Conservation (phyloP, 2,113 vertebrate species). For the Blennius ocellaris region DNA sequence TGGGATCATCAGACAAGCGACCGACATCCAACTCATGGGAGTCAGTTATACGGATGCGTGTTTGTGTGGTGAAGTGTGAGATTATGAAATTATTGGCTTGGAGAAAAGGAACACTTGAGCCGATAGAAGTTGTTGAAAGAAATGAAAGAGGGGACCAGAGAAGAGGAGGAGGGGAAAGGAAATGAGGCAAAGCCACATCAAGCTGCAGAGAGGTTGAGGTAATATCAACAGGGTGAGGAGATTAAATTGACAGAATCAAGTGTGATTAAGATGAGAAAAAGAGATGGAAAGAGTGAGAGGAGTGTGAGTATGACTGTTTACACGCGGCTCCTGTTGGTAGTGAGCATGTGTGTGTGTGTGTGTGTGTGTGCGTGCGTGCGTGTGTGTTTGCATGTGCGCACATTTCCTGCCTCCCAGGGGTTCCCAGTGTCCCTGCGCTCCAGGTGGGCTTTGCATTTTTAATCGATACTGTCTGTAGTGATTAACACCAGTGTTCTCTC, state of each 20-base stretch:
- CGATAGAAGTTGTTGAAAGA: constrained; percentile 53
- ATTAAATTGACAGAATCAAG: constrained; percentile 51
- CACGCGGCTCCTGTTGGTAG: constrained; percentile 38
- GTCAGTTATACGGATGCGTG: constrained; percentile 38
- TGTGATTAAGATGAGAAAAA: constrained; percentile 37
- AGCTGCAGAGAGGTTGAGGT: constrained; percentile 54
- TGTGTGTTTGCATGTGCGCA: constrained; percentile 22
- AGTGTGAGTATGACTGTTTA: constrained; percentile 51
- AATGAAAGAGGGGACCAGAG: constrained; percentile 44
- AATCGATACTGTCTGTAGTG: constrained; percentile 83
- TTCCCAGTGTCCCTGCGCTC: constrained; percentile 73
- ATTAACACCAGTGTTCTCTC: constrained; percentile 75
- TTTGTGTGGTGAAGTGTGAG: constrained; percentile 66
- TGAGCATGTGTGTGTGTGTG: constrained; percentile 36
- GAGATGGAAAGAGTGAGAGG: constrained; percentile 21
- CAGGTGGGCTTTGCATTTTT: constrained; percentile 86
- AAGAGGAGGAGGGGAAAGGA: constrained; percentile 40
- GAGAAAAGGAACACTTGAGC: constrained; percentile 45
- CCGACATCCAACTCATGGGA: constrained; percentile 36
- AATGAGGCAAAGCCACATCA: constrained; percentile 51
- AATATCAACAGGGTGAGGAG: constrained; percentile 55
- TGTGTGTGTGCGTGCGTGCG: constrained; percentile 26
- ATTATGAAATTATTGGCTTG: constrained; percentile 70
- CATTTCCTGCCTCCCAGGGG: constrained; percentile 65
- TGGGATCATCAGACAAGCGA: constrained; percentile 30